Base-by-base conservation (phyloP, 2,888 invertebrate species). In the Panorpa germanica region DNA sequence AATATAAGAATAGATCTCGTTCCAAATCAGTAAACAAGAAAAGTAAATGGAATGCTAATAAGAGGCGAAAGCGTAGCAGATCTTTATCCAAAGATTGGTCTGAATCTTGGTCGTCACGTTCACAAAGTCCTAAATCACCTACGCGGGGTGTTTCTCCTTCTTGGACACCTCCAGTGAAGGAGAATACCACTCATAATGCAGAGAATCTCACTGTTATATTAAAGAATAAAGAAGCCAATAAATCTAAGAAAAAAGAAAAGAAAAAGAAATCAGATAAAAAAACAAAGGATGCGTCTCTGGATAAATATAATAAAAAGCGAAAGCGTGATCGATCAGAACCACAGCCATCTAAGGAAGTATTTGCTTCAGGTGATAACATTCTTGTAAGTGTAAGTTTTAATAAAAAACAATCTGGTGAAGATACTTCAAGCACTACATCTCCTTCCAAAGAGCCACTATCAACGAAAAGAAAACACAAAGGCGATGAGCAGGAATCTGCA, bases 291-390 rank as follows among this genome's bases (percentile, higher is more conserved):
- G n/a, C n/a, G n/a, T n/a, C n/a, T n/a, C n/a, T n/a, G n/a, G n/a
- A n/a, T n/a, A n/a, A n/a, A n/a, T n/a, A 40, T n/a, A n/a, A n/a
- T 29, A 41, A 46, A 38, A 43, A 40, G 49, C 35, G 49, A 49
- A 34, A 46, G 44, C 23, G 44, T 39, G 31, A 47, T 44, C 34
- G 45, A 43, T 29, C 37, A 43, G 36, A 42, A 31, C 36, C 45
- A 41, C 44, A 52, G 29, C 78, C 81, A 2, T 77, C 78, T 3
- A 88, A 88, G 50, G 86, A 86, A 55, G 83, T 90, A 3, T 88
- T 85, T 49, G 83, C 88, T 1, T 85, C 86, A 8, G 88, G 88
- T 3, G 83, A 88, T 53, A 88, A 86, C 49, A 88, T 90, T 44
- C 65, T 90, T 38, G 86, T 90, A 8, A 86, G 85, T 54, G 83